Conservation (phyloP, 2,888 invertebrate genomes). For the Priocnemis perturbator region DNA sequence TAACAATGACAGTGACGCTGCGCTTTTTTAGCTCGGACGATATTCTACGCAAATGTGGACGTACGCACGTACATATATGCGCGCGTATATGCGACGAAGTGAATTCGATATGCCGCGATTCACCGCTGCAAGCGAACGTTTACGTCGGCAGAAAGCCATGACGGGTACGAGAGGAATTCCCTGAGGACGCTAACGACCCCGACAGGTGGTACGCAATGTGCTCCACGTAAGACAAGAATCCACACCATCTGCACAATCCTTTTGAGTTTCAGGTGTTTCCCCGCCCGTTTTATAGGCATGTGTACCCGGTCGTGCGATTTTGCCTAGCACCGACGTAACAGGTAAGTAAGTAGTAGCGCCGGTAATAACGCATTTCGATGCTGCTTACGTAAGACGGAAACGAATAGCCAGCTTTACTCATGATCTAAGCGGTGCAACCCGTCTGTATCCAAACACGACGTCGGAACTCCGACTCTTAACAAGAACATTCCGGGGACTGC, state of each 20-base stretch:
- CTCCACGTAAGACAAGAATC: slow-evolving; percentile 28
- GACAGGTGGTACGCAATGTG: slow-evolving; percentile 42
- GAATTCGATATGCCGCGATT: background rate
- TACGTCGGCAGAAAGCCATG: background rate
- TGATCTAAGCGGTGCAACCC: slow-evolving; percentile 1
- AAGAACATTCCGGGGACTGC: slow-evolving; percentile 40
- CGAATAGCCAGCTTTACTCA: no score
- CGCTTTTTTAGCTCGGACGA: background rate
- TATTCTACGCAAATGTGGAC: background rate
- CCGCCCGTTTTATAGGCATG: slow-evolving; percentile 6
- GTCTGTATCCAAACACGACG: slow-evolving; percentile 31
- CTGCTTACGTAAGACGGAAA: slow-evolving; percentile 28
- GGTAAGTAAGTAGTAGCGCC: slow-evolving; percentile 37
- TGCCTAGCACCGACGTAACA: slow-evolving; percentile 32
- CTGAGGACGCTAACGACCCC: slow-evolving; percentile 22
- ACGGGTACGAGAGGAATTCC: slow-evolving; percentile 7
- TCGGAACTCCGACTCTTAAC: slow-evolving; percentile 27
- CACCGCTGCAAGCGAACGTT: no score
- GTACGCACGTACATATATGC: background rate
- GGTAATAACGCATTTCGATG: slow-evolving; percentile 25
- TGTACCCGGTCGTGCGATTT: slow-evolving; percentile 18
- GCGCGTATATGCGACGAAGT: background rate
- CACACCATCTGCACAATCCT: slow-evolving; percentile 44
- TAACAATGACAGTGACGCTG: no score
- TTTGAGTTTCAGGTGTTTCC: slow-evolving; percentile 31